Percentiles rank a stretch among this genome's conserved stretches.
These are phyloP conservation scores for Choristoneura rosaceana DNA, from an alignment of 2,888 invertebrate species.

Conservation along the genomic window DNA sequence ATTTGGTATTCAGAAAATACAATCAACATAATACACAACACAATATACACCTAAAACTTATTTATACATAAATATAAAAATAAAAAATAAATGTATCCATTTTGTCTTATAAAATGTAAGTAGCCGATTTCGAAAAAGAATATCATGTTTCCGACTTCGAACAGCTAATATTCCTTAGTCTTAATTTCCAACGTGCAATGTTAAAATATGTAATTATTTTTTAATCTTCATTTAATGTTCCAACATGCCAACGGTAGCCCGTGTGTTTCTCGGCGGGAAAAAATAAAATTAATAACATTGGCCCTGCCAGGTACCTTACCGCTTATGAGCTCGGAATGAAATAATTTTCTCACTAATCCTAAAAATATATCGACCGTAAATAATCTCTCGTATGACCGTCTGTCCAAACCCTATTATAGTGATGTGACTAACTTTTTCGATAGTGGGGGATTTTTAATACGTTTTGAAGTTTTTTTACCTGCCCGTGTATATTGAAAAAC, in stretches of 20 bases:
- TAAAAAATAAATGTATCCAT: not conserved
- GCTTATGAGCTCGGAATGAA: conserved; percentile 70
- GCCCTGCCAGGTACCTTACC: conserved; percentile 45
- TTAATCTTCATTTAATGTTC: conserved; percentile 39
- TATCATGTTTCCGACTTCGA: no score
- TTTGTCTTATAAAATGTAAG: not conserved
- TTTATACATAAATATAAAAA: no score
- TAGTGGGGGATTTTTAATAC: not conserved
- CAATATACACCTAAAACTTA: no score
- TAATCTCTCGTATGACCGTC: conserved; percentile 71
- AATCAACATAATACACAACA: no score
- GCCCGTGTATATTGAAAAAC: no score
- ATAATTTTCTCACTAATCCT: conserved; percentile 82
- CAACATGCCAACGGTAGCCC: conserved; percentile 56
- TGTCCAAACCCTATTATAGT: conserved; percentile 73
- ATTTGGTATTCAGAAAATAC: no score
- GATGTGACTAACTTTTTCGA: conserved; percentile 45
- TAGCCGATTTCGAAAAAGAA: not conserved
- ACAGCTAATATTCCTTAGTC: not conserved
- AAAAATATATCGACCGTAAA: conserved; percentile 81
- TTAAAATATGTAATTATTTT: conserved; percentile 35
- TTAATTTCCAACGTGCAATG: conserved; percentile 1
- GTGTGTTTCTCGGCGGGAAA: conserved; percentile 40
- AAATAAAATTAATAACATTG: conserved; percentile 37
- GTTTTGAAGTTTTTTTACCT: no score